phyloP scores from a whole-genome alignment of 1,140 invertebrate species.

The Bradysia coprophila region DNA sequence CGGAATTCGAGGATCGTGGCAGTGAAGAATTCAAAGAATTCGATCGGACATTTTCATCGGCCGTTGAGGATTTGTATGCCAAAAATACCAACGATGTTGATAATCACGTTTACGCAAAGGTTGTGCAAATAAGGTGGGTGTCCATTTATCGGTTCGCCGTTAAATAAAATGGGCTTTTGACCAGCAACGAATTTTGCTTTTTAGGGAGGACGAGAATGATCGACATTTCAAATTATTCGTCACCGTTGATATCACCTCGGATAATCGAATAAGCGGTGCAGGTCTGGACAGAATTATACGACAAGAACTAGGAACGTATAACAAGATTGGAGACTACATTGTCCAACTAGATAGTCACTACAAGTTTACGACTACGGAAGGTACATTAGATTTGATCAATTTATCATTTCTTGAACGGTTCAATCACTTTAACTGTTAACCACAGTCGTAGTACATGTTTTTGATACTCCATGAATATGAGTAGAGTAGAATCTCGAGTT shows the following conservation, averaged over 20 bases:
- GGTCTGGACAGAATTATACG: not conserved
- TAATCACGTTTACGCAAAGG: not conserved
- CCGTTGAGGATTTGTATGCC: not conserved
- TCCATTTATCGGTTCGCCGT: too few species aligned
- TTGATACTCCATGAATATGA: too few species aligned
- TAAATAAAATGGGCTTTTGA: too few species aligned
- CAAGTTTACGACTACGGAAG: not conserved
- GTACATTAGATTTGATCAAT: too few species aligned
- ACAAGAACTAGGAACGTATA: not conserved
- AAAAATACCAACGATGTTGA: not conserved
- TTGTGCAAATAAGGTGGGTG: not conserved
- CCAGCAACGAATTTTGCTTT: not conserved
- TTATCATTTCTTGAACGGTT: too few species aligned
- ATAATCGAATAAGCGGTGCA: not conserved
- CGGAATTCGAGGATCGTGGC: constrained; percentile 17
- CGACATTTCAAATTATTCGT: not conserved
- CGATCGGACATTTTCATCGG: constrained; percentile 12
- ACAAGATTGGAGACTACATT: not conserved
- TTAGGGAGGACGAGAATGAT: not conserved
- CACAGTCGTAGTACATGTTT: too few species aligned
- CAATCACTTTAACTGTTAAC: too few species aligned
- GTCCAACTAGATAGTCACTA: not conserved
- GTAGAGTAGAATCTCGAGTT: too few species aligned
- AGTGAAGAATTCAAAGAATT: constrained; percentile 21
- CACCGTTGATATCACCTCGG: not conserved